Base-by-base conservation (phyloP, 2,888 invertebrate genomes). In the Drosophila nr. medialis region DNA sequence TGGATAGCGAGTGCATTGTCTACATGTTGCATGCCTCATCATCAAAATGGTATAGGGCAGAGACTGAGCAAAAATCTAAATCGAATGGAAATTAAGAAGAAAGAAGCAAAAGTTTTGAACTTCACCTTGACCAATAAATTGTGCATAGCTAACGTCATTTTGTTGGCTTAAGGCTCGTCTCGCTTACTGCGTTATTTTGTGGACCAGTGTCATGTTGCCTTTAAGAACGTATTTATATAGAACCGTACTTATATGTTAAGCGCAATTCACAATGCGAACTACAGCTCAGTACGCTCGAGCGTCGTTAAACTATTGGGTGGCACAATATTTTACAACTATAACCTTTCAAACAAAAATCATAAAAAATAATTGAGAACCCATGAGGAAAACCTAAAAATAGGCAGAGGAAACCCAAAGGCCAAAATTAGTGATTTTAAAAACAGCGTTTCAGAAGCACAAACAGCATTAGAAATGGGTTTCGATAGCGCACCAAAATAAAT, bases 381-480 rank as follows among this genome's bases (percentile, higher is more conserved):
- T 59, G 7, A 42, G 24, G 24, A 58, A 53, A 42, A 48, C n/a
- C 4, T 21, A 34, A 40, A 53, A 51, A 24, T 45, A 68, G 21
- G 45, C 42, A 61, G 53, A 27, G 18, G 24, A 30, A 48, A 38
- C 51, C 32, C 27, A 42, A 63, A 51, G 61, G 30, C 38, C 62
- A 59, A 74, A 24, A 48, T 64, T 62, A 71, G 59, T 62, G 38
- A 72, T 30, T 55, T 30, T 48, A 18, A 27, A 56, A 77, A 77
- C 54, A 64, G 77, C 64, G 77, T 77, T 77, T 77, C 77, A 77
- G 60, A 72, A 77, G 77, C 77, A 77, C 77, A 76, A 77, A 70
- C 42, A 72, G 58, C 67, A 72, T 68, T 80, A 66, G 64, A 79
- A 80, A 80, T 79, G 83, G 87, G 86, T 87, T 87, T 86, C 53